Percentiles rank a stretch among this genome's conserved stretches.
These are phyloP conservation scores for Liposcelis brunnea DNA, from an alignment of 2,888 invertebrate genomes.

Conservation along the genomic window DNA sequence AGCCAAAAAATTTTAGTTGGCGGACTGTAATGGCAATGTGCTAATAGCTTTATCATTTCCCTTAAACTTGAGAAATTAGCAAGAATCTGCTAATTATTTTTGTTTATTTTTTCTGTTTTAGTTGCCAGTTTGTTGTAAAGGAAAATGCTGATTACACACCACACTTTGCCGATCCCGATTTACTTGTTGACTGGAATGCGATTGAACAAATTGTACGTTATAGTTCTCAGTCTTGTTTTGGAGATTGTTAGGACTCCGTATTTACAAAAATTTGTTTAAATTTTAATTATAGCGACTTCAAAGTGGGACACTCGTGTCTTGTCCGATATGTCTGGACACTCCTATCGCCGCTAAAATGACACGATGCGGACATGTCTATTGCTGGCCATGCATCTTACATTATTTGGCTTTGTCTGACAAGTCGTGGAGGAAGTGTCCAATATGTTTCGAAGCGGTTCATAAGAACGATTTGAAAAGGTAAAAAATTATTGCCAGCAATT, in stretches of 20 bases:
- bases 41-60: no score
- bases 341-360: conserved; percentile 84
- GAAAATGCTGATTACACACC: conserved; percentile 60
- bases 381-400: conserved; percentile 90
- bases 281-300: conserved; percentile 38
- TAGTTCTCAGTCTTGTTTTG: no score
- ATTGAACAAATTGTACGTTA: conserved; percentile 87
- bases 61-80: no score
- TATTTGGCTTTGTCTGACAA: conserved; percentile 76
- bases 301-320: conserved; percentile 49
- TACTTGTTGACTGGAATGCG: conserved; percentile 76
- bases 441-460: conserved; percentile 71
- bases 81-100: no score
- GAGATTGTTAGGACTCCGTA: no score
- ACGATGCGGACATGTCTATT: conserved; percentile 87
- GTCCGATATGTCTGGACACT: conserved; percentile 82
- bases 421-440: conserved; percentile 72
- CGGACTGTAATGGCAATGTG: no score
- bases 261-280: no score
- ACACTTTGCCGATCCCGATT: conserved; percentile 69
- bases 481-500: neutral
- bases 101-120: no score
- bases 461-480: conserved; percentile 71
- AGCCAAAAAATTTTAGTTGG: no score
- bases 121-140: conserved; percentile 91